Base-by-base conservation (phyloP, 2,888 invertebrate species). In the Argyresthia goedartella region DNA sequence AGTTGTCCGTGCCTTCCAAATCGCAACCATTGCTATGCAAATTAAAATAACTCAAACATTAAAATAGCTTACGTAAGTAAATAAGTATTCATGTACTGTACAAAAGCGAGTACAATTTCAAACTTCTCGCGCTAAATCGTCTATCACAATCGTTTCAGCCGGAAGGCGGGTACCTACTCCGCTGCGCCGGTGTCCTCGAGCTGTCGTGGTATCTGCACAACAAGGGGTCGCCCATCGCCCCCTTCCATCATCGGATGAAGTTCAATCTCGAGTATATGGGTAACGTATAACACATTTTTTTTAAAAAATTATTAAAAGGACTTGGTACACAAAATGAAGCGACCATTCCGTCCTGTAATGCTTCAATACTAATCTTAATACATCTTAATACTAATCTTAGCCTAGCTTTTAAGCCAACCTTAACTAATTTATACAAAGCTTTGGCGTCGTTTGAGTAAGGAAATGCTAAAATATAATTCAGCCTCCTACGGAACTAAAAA, bases 181-280 rank as follows among this genome's bases (percentile, higher is more conserved):
- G 69, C 43, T 82, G 79, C 35, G 71, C 68, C 0, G 60, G 68
- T 4, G 57, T 78, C 0, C 56, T 84, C 4, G 65, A 74, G 49
- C 53, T 81, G 1, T 62, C 66, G 0, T 85, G 85, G 85, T 58
- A 61, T 0, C 50, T 85, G 1, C 69, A 76, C 53, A 82, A 80
- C 59, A 73, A 69, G 34, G 62, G 67, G 63, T 79, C 82, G 0
- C 63, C 72, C 0, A 54, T 81, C 0, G 71, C 75, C 0, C 69
- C 71, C 0, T 84, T 85, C 57, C 70, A 73, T 2, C 84, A 85
- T 33, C 62, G 63, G 1, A 67, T 82, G 73, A 73, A 69, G 52
- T 75, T 82, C n/a, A 70, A 77, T 4, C 50, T 81, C 2, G 85
- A 84, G 16, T 78, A 76, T 56, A 76, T 82, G 70, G 79, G 84